Percentiles rank a stretch among this genome's conserved stretches.
Conservation (phyloP, 2,797 vertebrate genomes). For the Monodelphis domestica region DNA sequence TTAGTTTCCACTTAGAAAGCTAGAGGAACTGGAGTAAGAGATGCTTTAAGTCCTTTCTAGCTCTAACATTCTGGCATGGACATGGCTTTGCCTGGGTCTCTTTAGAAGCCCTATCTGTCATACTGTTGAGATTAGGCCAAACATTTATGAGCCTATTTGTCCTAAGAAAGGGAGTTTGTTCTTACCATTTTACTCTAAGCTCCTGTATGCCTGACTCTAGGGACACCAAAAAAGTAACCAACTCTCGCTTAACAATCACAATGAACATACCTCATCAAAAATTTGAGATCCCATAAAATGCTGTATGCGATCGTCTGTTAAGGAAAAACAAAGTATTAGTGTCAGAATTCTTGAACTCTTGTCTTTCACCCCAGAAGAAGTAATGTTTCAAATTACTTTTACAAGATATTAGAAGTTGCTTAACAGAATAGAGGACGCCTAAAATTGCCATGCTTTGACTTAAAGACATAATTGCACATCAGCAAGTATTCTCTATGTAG, state of each 20-base stretch:
- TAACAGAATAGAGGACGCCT: background rate
- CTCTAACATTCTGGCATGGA: background rate
- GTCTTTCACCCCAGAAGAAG: background rate
- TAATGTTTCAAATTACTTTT: background rate
- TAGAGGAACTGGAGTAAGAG: fast-evolving
- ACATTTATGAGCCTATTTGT: background rate
- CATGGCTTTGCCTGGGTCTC: background rate
- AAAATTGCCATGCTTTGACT: background rate
- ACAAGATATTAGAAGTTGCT: fast-evolving
- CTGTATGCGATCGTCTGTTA: constrained; percentile 97
- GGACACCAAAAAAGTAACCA: fast-evolving
- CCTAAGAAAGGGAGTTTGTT: background rate
- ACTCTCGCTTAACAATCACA: background rate
- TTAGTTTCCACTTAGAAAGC: no score
- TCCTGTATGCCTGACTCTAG: fast-evolving
- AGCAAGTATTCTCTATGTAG: background rate
- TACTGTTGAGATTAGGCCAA: background rate
- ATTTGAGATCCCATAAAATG: constrained; percentile 99
- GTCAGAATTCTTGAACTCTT: background rate
- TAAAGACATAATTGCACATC: background rate
- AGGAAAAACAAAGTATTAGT: constrained; percentile 59
- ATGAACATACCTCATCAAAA: constrained; percentile 95
- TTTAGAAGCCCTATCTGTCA: no score
- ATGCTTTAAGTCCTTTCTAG: no score
- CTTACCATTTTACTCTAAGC: background rate